Conservation (phyloP, 1,140 invertebrate species). For the Panagrolaimus sp. region DNA sequence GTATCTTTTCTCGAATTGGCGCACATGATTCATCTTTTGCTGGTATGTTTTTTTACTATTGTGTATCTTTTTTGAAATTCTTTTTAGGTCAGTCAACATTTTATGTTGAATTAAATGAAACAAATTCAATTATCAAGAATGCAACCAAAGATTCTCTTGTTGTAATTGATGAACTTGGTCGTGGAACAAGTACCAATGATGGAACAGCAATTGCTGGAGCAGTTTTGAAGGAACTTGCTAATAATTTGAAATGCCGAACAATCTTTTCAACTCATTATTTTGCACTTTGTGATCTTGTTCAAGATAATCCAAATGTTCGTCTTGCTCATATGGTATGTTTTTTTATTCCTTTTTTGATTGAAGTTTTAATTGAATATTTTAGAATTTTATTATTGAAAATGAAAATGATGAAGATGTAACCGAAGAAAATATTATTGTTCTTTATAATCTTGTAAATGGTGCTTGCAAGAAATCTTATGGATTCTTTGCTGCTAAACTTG, state of each 20-base stretch:
- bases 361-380: constrained; percentile 42
- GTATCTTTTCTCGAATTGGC: constrained; percentile 88
- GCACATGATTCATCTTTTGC: constrained; percentile 84
- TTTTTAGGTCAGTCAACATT: constrained; percentile 82
- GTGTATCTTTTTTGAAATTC: neutral
- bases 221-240: constrained; percentile 74
- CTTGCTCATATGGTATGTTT: constrained; percentile 81
- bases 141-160: constrained; percentile 82
- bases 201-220: constrained; percentile 87
- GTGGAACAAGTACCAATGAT: constrained; percentile 72
- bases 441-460: constrained; percentile 85
- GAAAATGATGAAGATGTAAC: constrained; percentile 71
- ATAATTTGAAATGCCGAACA: constrained; percentile 70
- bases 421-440: constrained; percentile 76
- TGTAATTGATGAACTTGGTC: constrained; percentile 87
- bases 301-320: constrained; percentile 68
- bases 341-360: neutral
- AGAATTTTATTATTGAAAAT: constrained; percentile 91
- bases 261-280: constrained; percentile 97
- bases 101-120: constrained; percentile 86
- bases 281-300: constrained; percentile 78
- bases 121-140: constrained; percentile 78
- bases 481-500: constrained; percentile 90
- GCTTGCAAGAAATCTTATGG: constrained; percentile 98
- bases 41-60: constrained; percentile 50